These are phyloP conservation scores for Theonella swinhoei DNA, from an alignment of 37 sponge, comb jelly and placozoan species.

Conservation along the genomic window DNA sequence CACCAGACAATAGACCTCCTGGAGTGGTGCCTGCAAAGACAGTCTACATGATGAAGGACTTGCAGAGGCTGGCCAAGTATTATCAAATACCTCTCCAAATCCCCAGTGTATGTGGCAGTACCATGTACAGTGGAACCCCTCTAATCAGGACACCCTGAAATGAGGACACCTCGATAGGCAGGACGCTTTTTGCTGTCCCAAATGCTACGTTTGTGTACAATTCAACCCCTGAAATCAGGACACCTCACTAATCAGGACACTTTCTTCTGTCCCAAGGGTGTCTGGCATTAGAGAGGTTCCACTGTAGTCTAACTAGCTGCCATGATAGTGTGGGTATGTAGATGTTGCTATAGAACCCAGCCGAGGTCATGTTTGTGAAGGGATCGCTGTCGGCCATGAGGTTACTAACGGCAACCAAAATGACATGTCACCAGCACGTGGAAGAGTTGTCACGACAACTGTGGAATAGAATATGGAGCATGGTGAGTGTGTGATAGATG, in stretches of 20 bases:
- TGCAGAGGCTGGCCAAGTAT: conserved; percentile 39
- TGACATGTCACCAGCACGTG: conserved; percentile 21
- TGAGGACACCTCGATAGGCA: too few species aligned
- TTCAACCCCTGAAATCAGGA: too few species aligned
- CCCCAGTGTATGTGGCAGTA: conserved; percentile 22
- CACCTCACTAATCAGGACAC: too few species aligned
- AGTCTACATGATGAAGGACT: conserved; percentile 57
- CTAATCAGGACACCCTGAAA: too few species aligned
- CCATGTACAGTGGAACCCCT: too few species aligned
- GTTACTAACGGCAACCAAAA: conserved; percentile 59
- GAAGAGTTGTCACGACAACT: conserved; percentile 65
- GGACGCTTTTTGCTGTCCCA: too few species aligned
- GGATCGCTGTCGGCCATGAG: conserved; percentile 44
- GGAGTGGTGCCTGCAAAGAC: conserved; percentile 67
- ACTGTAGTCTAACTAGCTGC: too few species aligned
- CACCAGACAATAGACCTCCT: conserved; percentile 70
- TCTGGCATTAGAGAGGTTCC: too few species aligned
- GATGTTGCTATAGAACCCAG: conserved; percentile 28
- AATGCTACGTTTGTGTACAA: too few species aligned
- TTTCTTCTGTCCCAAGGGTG: too few species aligned
- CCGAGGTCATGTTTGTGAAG: conserved; percentile 50
- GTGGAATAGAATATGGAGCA: conserved; percentile 70
- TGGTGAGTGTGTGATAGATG: conserved; percentile 20
- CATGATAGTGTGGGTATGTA: neutral
- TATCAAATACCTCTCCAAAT: conserved; percentile 43